These are phyloP conservation scores for Philereme transversata DNA, from an alignment of 2,888 invertebrate species.

Conservation along the genomic window DNA sequence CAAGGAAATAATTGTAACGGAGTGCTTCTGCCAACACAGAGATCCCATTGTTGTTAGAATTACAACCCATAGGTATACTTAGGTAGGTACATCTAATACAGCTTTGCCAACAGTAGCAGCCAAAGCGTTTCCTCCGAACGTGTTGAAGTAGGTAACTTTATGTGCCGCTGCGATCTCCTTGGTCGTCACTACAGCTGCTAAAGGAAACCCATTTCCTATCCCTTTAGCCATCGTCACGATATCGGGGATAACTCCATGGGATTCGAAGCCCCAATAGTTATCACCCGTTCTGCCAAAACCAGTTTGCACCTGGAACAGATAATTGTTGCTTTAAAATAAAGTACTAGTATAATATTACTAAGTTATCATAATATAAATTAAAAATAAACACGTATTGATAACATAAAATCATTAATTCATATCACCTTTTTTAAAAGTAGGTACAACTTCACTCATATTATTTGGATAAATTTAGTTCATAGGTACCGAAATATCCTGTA, in stretches of 20 bases:
- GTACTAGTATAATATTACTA: too few species aligned
- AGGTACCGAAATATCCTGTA: too few species aligned
- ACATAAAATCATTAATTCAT: too few species aligned
- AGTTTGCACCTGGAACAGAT: constrained; percentile 90
- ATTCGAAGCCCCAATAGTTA: constrained; percentile 98
- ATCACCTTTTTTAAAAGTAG: too few species aligned
- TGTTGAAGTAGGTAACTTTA: constrained; percentile 94
- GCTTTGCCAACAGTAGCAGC: constrained; percentile 94
- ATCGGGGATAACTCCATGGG: constrained; percentile 93
- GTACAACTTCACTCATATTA: too few species aligned
- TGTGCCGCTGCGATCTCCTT: constrained; percentile 92
- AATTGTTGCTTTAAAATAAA: too few species aligned
- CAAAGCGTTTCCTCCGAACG: constrained; percentile 97
- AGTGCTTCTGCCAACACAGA: too few species aligned
- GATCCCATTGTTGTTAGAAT: too few species aligned
- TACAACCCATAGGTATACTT: not conserved
- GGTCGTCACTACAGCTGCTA: constrained; percentile 97
- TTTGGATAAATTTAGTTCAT: too few species aligned
- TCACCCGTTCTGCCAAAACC: constrained; percentile 98
- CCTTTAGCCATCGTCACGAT: constrained; percentile 98
- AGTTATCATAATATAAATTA: too few species aligned
- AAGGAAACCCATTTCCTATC: constrained; percentile 97
- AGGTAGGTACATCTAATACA: constrained; percentile 89
- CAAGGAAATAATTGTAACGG: too few species aligned
- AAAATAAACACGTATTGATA: too few species aligned